Conservation (phyloP, 2,113 vertebrate species). For the Semicossyphus pulcher region DNA sequence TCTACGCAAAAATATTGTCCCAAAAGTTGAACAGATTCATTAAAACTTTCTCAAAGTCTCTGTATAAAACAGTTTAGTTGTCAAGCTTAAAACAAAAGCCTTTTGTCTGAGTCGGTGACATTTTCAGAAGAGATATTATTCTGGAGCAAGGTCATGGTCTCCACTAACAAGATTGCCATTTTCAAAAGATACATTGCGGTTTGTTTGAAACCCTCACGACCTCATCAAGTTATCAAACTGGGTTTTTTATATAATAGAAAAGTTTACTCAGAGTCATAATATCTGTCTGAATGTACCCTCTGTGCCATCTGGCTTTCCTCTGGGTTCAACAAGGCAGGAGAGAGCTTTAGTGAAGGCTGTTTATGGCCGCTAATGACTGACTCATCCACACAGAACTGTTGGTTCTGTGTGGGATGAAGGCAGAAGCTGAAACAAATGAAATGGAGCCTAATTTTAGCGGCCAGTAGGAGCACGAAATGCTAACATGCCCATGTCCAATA, state of each 20-base stretch:
- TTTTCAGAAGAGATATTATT: not conserved
- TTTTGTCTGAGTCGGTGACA: not conserved
- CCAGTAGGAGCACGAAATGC: constrained; percentile 28
- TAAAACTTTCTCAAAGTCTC: not conserved
- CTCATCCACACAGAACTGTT: constrained; percentile 21
- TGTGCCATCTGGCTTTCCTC: constrained; percentile 27
- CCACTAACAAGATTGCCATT: not conserved
- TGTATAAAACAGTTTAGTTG: not conserved
- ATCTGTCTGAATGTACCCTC: constrained; percentile 11
- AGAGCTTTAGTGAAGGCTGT: constrained; percentile 19
- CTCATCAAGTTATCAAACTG: not conserved
- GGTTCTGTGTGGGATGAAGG: constrained; percentile 11
- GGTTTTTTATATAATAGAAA: not conserved
- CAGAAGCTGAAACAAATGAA: constrained; percentile 37
- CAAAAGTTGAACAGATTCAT: no score
- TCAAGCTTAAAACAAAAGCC: not conserved
- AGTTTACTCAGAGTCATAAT: constrained; percentile 17
- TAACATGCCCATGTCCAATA: constrained; percentile 26
- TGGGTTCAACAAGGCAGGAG: constrained; percentile 11
- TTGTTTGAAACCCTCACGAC: not conserved
- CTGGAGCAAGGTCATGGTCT: not conserved
- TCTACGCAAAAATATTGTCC: no score
- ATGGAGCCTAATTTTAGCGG: constrained; percentile 28
- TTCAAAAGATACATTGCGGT: not conserved
- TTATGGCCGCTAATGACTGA: constrained; percentile 36